A percentile compares a stretch with the other conserved stretches of the same genome.
phyloP scores from a whole-genome alignment of 2,888 invertebrate species.

The Stratiomys singularior region DNA sequence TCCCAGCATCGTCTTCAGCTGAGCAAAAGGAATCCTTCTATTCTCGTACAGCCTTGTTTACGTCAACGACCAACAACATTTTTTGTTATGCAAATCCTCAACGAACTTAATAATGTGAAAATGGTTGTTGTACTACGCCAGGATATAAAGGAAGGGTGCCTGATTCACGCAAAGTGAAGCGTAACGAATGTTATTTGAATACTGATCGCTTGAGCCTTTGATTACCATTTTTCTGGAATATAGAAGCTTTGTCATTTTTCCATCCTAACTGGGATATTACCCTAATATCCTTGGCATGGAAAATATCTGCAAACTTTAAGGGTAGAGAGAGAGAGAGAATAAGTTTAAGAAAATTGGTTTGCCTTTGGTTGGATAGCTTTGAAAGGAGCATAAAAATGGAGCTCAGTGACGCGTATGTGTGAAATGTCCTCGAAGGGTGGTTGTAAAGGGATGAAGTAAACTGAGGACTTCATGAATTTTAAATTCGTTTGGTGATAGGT shows the following conservation, averaged over 20 bases:
- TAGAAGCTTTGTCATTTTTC: conserved; percentile 44
- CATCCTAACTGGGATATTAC: conserved; percentile 27
- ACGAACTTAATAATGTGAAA: conserved; percentile 49
- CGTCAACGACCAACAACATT: conserved; percentile 28
- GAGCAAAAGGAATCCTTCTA: conserved; percentile 22
- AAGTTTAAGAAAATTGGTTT: conserved; percentile 33
- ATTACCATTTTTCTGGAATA: conserved; percentile 50
- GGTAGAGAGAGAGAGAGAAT: background rate
- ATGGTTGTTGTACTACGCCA: conserved; percentile 41
- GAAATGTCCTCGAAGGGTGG: conserved; percentile 11
- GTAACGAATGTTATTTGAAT: conserved; percentile 49
- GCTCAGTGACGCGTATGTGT: conserved; percentile 41
- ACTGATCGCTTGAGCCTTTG: conserved; percentile 50
- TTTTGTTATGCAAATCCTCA: conserved; percentile 50
- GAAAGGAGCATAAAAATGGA: conserved; percentile 10
- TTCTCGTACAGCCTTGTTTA: conserved; percentile 40
- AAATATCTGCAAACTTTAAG: background rate
- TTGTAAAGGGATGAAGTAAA: conserved; percentile 37
- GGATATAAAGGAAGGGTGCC: background rate
- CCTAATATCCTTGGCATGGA: conserved; percentile 24
- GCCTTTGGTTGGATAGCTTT: conserved; percentile 18
- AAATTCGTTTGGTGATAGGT: conserved; percentile 28
- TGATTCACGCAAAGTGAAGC: conserved; percentile 29
- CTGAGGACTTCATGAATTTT: conserved; percentile 42
- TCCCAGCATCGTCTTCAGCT: background rate